Base-by-base conservation (phyloP, 2,888 invertebrate species). In the Eulithis testata region DNA sequence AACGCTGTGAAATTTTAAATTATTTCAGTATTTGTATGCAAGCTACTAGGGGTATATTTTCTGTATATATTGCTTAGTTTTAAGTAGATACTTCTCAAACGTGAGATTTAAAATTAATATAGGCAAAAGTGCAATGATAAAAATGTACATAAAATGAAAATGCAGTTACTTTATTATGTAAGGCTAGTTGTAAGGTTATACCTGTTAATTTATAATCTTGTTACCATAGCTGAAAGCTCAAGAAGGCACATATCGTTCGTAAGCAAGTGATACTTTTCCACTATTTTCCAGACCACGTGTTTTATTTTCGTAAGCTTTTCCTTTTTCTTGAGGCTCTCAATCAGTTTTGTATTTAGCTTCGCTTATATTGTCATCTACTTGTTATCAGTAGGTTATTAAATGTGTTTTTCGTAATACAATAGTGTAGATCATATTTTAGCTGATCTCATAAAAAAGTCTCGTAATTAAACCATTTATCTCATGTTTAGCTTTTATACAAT, bases 201-300 rank as follows among this genome's bases (percentile, higher is more conserved):
- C 70, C 68, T 76, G 74, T n/a, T 49, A 80, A 21, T 21, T 21
- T 21, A 21, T 21, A 85, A 73, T 83, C 78, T 68, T 83, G 87
- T 90, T 90, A 91, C 89, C 89, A 82, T 81, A 81, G 85, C 86
- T 87, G 68, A 77, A 86, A 83, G 91, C 92, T 92, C 91, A 91
- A 91, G 82, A 84, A 84, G 76, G 83, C 80, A 90, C 91, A 91
- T 92, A 91, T 90, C 90, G 85, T 52, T 37, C 21, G 51, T 84
- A 75, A 72, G 68, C 76, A 78, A 73, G 72, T 85, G 83, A 76
- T 66, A 74, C 53, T 70, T 74, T 67, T 75, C 21, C 21, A 21
- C 9, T 21, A 11, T 21, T 21, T 49, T 11, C 9, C 71, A 76
- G 73, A 77, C 71, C 45, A 70, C 27, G 74, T 80, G 73, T 78